phyloP scores from a whole-genome alignment of 1,140 invertebrate species.

The Microplitis demolitor region DNA sequence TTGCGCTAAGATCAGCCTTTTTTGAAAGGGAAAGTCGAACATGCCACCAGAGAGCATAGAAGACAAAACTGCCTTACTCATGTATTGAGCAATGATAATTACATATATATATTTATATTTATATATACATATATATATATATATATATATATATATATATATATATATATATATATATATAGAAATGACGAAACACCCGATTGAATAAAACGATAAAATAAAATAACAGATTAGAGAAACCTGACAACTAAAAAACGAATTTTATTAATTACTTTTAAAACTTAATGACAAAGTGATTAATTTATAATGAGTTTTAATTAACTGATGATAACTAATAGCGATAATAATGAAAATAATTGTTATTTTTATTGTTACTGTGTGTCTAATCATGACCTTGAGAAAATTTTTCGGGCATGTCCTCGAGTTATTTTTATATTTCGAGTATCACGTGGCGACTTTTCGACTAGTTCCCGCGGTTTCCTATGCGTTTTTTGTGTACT shows the following conservation, averaged over 20 bases:
- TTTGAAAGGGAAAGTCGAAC: constrained; percentile 50
- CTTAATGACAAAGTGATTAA: neutral
- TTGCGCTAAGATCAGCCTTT: constrained; percentile 18
- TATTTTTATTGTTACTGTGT: neutral
- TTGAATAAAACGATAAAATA: neutral
- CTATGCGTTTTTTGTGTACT: neutral
- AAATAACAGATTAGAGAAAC: too few species aligned
- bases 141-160: neutral
- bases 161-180: neutral
- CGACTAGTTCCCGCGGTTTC: neutral
- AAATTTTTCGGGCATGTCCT: constrained; percentile 23
- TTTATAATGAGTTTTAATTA: neutral
- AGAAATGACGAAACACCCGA: neutral
- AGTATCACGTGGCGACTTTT: constrained; percentile 19
- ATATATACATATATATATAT: too few species aligned
- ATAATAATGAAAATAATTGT: constrained; percentile 5
- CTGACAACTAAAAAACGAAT: too few species aligned
- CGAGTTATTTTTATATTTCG: constrained; percentile 46
- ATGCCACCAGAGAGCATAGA: constrained; percentile 2
- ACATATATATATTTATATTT: neutral
- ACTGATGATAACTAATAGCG: neutral
- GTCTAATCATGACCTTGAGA: neutral
- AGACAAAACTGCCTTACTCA: constrained; percentile 1
- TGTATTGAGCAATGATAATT: neutral
- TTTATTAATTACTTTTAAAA: neutral